These are phyloP conservation scores for Apamea monoglypha DNA, from an alignment of 2,888 invertebrate genomes.

Conservation along the genomic window DNA sequence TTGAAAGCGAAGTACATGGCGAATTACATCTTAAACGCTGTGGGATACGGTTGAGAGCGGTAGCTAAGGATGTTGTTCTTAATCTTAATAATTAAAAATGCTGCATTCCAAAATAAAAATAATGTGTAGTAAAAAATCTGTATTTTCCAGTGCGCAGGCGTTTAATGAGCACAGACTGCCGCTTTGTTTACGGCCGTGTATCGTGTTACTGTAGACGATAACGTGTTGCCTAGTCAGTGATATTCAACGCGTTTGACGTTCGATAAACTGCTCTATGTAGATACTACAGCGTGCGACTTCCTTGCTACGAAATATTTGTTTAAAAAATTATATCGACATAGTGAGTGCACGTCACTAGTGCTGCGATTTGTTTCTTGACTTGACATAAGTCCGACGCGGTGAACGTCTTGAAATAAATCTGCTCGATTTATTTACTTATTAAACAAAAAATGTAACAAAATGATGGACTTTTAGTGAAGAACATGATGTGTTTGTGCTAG, in stretches of 20 bases:
- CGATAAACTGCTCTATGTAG: constrained; percentile 36
- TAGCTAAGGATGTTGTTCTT: not conserved
- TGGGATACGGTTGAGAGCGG: constrained; percentile 11
- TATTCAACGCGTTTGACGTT: constrained; percentile 60
- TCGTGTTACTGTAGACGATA: constrained; percentile 79
- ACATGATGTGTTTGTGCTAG: constrained; percentile 42
- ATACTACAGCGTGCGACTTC: constrained; percentile 42
- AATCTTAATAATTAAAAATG: constrained; percentile 9
- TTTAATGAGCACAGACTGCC: constrained; percentile 70
- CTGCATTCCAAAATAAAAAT: constrained; percentile 45
- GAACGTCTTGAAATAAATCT: constrained; percentile 29
- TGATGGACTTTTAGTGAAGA: constrained; percentile 46
- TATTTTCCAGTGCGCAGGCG: constrained; percentile 71
- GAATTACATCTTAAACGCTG: not conserved
- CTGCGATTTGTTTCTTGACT: constrained; percentile 45
- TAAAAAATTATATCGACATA: constrained; percentile 62
- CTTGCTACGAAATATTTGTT: constrained; percentile 40
- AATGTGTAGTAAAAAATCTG: constrained; percentile 37
- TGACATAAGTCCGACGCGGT: constrained; percentile 36
- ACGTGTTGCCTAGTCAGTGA: constrained; percentile 72
- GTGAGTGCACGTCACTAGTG: constrained; percentile 56
- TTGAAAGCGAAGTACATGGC: constrained; percentile 3
- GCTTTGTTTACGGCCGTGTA: constrained; percentile 77
- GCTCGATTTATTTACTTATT: constrained; percentile 18
- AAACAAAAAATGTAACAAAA: constrained; percentile 45